Evolutionary conservation across 2,888 invertebrate genomes (phyloP), one percentile per base, ranked within the genome.

Genomic region (Bhutanitis thaidina): DNA sequence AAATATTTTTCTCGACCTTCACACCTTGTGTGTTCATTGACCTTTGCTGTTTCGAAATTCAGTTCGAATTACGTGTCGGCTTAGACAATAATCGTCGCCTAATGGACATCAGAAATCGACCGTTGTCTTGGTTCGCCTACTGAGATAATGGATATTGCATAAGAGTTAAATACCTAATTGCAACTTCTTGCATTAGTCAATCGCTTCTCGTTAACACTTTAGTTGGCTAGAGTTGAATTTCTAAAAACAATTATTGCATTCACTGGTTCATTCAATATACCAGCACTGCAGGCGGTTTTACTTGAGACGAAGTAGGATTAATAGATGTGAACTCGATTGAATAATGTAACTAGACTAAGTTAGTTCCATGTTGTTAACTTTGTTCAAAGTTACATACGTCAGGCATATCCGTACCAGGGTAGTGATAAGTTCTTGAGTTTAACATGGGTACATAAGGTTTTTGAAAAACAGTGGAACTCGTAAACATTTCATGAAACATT

Each of bases 21-120:
- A 71, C 70, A 69, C 64, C 67, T 41, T 58, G 59, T 60, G 61
- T 77, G 79, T 75, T 73, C 78, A 71, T 77, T 80, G 80, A 80
- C 80, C 79, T 78, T 74, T 71, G 61, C 7, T 36, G 39, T 53
- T 53, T 53, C 41, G 35, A 49, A 53, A 47, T 43, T 52, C 38
- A 32, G 25, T 14, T 32, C 14, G 14, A 35, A 29, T 46, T 41
- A 41, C 36, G 36, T 36, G 51, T 46, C 32, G 32, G 14, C 45
- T 51, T 53, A 52, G 44, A 48, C 40, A 56, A 49, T 57, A 52
- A 53, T 52, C 38, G 53, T 32, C 53, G 49, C 40, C 53, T 54
- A 54, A 55, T 58, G 49, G 50, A 46, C 51, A 46, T 45, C 45
- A 41, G 49, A 52, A 58, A 56, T 49, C 49, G 46, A 36, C 53